Conservation (phyloP, 2,797 vertebrate genomes). For the Ceryle rudis region DNA sequence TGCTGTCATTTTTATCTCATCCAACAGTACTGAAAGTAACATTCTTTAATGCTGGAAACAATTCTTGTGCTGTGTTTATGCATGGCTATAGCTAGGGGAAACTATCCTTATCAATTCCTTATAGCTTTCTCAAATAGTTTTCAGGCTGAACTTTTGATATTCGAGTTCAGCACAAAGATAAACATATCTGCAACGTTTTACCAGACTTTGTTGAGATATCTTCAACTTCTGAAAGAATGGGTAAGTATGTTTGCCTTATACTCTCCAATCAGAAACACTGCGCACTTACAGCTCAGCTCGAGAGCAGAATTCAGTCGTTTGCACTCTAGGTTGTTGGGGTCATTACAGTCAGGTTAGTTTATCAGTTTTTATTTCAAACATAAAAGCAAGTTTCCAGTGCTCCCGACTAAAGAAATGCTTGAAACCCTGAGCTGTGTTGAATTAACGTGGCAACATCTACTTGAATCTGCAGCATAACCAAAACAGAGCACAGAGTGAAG, state of each 20-base stretch:
- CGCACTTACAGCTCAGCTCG: background rate
- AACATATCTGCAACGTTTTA: constrained; percentile 34
- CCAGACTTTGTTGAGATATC: background rate
- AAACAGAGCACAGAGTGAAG: background rate
- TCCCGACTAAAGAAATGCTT: background rate
- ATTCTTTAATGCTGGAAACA: background rate
- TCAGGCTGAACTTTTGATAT: background rate
- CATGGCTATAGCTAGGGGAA: background rate
- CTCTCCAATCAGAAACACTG: background rate
- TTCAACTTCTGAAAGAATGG: constrained; percentile 12
- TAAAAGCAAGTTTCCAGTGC: background rate
- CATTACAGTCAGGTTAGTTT: background rate
- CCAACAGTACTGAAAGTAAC: background rate
- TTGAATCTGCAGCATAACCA: background rate
- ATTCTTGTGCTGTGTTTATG: background rate
- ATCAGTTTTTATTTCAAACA: constrained; percentile 10
- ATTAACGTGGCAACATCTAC: background rate
- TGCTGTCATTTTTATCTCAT: background rate
- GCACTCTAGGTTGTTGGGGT: background rate
- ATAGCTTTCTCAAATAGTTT: background rate
- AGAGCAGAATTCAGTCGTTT: background rate
- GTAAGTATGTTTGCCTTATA: constrained; percentile 1
- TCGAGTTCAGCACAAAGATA: constrained; percentile 10
- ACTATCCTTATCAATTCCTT: background rate
- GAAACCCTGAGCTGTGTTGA: background rate